Evolutionary conservation across 2,113 vertebrate genomes (phyloP), one percentile per base, ranked within the genome.

Genomic region (Saccopteryx bilineata): DNA sequence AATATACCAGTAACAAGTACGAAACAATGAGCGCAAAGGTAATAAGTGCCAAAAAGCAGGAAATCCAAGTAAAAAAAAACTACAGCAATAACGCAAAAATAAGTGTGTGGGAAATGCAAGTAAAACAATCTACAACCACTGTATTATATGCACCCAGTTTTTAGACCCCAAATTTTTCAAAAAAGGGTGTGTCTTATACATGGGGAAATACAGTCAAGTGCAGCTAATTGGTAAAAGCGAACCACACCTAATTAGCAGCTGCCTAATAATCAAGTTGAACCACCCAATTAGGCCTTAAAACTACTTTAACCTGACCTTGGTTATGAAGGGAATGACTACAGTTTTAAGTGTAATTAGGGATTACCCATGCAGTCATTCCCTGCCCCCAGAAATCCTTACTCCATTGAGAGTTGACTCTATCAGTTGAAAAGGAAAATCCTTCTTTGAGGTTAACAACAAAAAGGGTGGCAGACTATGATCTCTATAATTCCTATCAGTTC

Each of bases 401-500:
- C 75, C 61, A 71, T 2, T 81, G 56, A 93, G 23, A 66, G 68
- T 5, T 81, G 28, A 82, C 24, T 68, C 76, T 83, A 88, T n/a
- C n/a, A 84, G 72, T 1, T 93, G 79, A 78, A 87, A 90, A 90
- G 15, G 19, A 90, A 81, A 82, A 60, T 9, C 52, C 80, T 84
- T 71, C 56, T 31, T 28, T 96, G 74, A 86, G 60, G 87, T 76
- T 69, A 93, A 60, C n/a, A 11, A 61, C 74, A 92, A 46, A n/a
- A 26, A 48, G 26, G 21, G 63, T 83, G 46, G 60, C 5, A 58
- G 9, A 68, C n/a, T 60, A 75, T 50, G 39, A 66, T 26, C 76
- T 92, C 52, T 66, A 39, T 12, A 54, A 48, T 39, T 81, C 28
- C 65, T 87, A 83, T 31, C 69, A n/a, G n/a, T 54, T 95, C 56